Percentiles rank a stretch among this genome's conserved stretches.
Conservation (phyloP, 2,888 invertebrate species). For the Leucophora obtusa region DNA sequence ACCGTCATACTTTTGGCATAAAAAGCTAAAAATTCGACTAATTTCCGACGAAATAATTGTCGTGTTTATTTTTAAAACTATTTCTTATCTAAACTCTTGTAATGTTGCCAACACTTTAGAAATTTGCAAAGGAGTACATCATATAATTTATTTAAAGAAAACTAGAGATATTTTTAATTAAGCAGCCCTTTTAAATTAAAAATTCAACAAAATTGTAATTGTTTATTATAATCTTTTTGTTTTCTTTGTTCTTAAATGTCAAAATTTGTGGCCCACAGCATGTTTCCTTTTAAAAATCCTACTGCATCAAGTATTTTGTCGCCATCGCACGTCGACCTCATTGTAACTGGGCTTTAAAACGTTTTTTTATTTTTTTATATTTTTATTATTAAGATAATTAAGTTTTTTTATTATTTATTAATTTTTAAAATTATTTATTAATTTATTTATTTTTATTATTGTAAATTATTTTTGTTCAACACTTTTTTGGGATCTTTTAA, state of each 20-base stretch:
- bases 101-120: too few species aligned
- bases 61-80: too few species aligned
- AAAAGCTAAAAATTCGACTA: too few species aligned
- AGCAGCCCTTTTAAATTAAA: too few species aligned
- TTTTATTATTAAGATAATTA: not conserved
- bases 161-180: too few species aligned
- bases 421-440: slow-evolving; percentile 59
- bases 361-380: not conserved
- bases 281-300: slow-evolving; percentile 5
- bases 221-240: not conserved
- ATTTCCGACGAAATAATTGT: too few species aligned
- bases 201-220: not conserved
- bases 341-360: not conserved
- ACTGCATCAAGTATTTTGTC: not conserved
- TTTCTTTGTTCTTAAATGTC: slow-evolving; percentile 6
- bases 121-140: too few species aligned
- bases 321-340: not conserved
- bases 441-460: slow-evolving; percentile 60
- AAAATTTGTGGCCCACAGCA: not conserved
- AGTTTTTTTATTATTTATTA: slow-evolving; percentile 42
- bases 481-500: slow-evolving; percentile 49
- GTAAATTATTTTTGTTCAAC: slow-evolving; percentile 62
- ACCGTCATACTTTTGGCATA: not conserved
- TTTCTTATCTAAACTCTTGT: too few species aligned
- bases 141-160: too few species aligned